Base-by-base conservation (phyloP, 2,113 vertebrate species). In the Pseudois nayaur region DNA sequence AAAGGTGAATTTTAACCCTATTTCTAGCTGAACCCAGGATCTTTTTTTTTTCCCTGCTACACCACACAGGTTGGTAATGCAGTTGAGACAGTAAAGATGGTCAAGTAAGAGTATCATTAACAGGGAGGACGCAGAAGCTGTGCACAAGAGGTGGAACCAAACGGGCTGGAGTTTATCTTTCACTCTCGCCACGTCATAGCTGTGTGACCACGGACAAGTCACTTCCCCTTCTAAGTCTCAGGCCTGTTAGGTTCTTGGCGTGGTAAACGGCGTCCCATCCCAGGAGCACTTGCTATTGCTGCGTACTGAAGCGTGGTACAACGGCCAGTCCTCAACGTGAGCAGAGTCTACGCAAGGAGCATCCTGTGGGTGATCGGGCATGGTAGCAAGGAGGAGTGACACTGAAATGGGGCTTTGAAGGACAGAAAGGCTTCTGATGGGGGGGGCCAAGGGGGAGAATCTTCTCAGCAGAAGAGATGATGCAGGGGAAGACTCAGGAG, bases 251-350 rank as follows among this genome's bases (percentile, higher is more conserved):
- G 54, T 25, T 33, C 87, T 90, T 11, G 45, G 83, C 0, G 0
- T 25, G 15, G 50, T 29, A 21, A 76, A 3, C 4, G 78, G 48
- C 55, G 4, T 33, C 78, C 52, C 3, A 10, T 4, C 15, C 8
- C 0, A 3, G 13, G 8, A 45, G n/a, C 10, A 82, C 55, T 76
- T 67, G 2, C 45, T 25, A 1, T 6, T 64, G 16, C 25, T 71
- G 33, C 60, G 16, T 60, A 21, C 45, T 21, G 40, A 59, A 48
- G 88, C 33, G 10, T 19, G 27, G n/a, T 23, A 2, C 27, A 10
- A 4, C 3, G 36, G 50, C 43, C 54, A 8, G 76, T 54, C n/a
- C 2, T 2, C 14, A 43, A 13, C 17, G 59, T 36, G 29, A 67
- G 27, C 54, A 62, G 89, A 85, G 12, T n/a, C 57, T 19, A 21